Base-by-base conservation (phyloP, 2,888 invertebrate genomes). In the Carabus problematicus region DNA sequence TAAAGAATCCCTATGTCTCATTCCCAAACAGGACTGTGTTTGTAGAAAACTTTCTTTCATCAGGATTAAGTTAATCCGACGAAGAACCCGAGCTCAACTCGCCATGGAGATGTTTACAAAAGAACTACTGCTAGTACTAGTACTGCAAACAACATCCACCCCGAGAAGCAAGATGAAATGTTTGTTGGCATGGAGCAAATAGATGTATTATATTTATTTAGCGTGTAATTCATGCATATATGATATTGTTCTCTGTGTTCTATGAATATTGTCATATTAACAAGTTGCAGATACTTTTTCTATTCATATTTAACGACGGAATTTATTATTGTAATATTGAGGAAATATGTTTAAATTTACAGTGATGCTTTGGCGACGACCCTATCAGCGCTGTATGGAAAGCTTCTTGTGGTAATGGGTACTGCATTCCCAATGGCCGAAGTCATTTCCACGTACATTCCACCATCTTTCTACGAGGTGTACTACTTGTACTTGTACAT, bases 401-500 rank as follows among this genome's bases (percentile, higher is more conserved):
- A 97, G 83, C 86, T 97, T 62, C 83, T 97, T 75, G 95, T 97
- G 49, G 95, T 97, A 56, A 94, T 96, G 92, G 97, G 97, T 72
- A 91, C 95, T 73, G 95, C 96, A 12, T 95, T 97, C 82, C 97
- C 97, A 62, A 92, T 97, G 91, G 94, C 97, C 72, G 96, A 97
- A 86, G 95, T 96, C 75, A 95, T 96, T 79, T 95, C 95, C 54
- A 93, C 94, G 18, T 94, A 94, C 83, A 94, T 96, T 79, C 95
- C 96, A 77, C 93, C 94, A 73, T 94, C 94, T 40, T 95, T 94
- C 83, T 96, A 95, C 83, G 95, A 95, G 87, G 94, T 91, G 80
- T 82, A 82, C 73, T 82, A 81, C 72, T 82, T 90, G 64, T 90
- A 90, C 76, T 84, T 90, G 61, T 90, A 90, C 79, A 84, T 88